These are phyloP conservation scores for Acrossocheilus wenchowensis DNA, from an alignment of 2,797 vertebrate genomes.

Conservation along the genomic window DNA sequence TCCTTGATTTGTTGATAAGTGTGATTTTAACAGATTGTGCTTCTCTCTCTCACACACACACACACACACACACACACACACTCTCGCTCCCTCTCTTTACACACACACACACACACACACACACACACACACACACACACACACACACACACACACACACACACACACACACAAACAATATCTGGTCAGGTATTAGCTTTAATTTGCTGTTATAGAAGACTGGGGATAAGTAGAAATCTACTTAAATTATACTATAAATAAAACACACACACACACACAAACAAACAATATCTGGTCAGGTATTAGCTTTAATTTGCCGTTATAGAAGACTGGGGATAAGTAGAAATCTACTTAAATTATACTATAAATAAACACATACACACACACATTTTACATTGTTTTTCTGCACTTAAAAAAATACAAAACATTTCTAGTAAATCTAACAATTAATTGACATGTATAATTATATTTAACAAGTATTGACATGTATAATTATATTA, in stretches of 20 bases:
- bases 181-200: conserved; percentile 3
- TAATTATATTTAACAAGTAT: neutral
- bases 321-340: neutral
- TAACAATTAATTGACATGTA: neutral
- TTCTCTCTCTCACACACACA: neutral
- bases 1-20: conserved; percentile 44
- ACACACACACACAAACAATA: neutral
- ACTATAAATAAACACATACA: no score
- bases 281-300: neutral
- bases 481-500: neutral
- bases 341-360: no score
- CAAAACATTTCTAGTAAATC: neutral
- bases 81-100: no score
- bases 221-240: no score
- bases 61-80: neutral
- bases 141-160: neutral
- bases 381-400: neutral
- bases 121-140: neutral
- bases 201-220: neutral
- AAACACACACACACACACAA: neutral
- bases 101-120: neutral
- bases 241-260: no score
- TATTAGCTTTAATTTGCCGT: neutral
- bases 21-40: conserved; percentile 42
- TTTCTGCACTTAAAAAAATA: neutral